Evolutionary conservation across 2,113 vertebrate species (phyloP), one percentile per base, ranked within the genome.

Genomic region (Peucedramus taeniatus): DNA sequence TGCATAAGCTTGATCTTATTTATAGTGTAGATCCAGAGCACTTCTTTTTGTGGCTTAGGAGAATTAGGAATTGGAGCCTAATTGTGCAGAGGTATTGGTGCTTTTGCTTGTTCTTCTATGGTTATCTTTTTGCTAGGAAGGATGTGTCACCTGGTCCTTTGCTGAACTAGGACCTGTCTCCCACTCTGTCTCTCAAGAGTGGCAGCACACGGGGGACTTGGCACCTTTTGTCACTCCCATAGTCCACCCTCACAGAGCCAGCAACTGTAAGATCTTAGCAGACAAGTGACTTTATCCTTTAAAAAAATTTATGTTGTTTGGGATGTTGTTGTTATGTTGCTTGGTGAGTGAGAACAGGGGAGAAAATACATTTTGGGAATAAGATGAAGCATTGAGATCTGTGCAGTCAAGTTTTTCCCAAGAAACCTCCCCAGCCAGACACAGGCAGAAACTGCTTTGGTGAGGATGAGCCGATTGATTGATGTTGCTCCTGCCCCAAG

Each of bases 381-480:
- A 26, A 51, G 47, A 28, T 31, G 44, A 64, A 89, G 17, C 6
- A 0, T 9, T 39, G 56, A 69, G n/a, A 61, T 35, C 19, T 61
- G 15, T 74, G 45, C 19, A 23, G 10, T 56, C 44, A 30, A 33
- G 15, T 57, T 78, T 39, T 70, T 50, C 39, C 39, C 74, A 30
- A 81, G 54, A 82, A 63, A 54, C 28, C 50, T 82, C 42, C 30
- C 33, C 31, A 47, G 65, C 12, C 27, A 74, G 51, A 17, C 31
- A 35, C 9, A 27, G 31, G 15, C 35, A 74, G 66, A 44, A 69
- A 19, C n/a, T 42, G 61, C 65, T 30, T 72, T 47, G 53, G 22
- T 81, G 83, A 77, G 42, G 69, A 45, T 44, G 15, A 1, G 10
- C 37, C 1, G 4, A 10, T 7, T 0, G 3, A 22, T 33, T 0